Base-by-base conservation (phyloP, 2,797 vertebrate genomes). In the Neostethus bicornis region DNA sequence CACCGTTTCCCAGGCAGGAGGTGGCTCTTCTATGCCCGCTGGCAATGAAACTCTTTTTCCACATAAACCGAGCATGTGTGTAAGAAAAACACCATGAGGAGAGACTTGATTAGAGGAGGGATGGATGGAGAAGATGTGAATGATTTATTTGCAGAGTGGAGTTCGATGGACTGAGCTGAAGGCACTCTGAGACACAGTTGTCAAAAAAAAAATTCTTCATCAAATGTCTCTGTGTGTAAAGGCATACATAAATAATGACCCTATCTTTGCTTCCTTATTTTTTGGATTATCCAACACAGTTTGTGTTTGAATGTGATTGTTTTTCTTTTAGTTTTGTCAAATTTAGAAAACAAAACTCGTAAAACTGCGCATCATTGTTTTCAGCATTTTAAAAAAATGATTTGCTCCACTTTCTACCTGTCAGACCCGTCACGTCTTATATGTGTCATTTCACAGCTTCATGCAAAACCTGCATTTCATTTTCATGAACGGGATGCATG, bases 1-100 rank as follows among this genome's bases (percentile, higher is more conserved):
- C 50, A 39, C 43, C 32, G 37, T 52, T 46, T 73, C 44, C 13
- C 7, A 58, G 47, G 25, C 16, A 3, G 43, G 19, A 56, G 44
- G 51, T 46, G 58, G 68, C 45, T 49, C 2, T 13, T 14, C 43
- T 42, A 51, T 61, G 69, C 44, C 54, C 60, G 31, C 39, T 71
- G 62, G 54, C 61, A 56, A 37, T 21, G 56, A 77, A 46, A 17
- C 9, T 10, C 21, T 61, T 57, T 62, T 34, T 50, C 38, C 43
- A 32, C 28, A 56, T 13, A 53, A 17, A 21, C 41, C 39, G 46
- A 44, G 12, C 37, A 31, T 19, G 35, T 51, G 21, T 45, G 39
- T 52, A 28, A 24, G 31, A 20, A 20, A 32, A 37, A 26, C 10
- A 21, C 23, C 26, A 32, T 47, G 8, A 23, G n/a, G 11, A 52